Evolutionary conservation across 1,140 invertebrate species (phyloP).

Genomic region (Brachionus plicatilis): DNA sequence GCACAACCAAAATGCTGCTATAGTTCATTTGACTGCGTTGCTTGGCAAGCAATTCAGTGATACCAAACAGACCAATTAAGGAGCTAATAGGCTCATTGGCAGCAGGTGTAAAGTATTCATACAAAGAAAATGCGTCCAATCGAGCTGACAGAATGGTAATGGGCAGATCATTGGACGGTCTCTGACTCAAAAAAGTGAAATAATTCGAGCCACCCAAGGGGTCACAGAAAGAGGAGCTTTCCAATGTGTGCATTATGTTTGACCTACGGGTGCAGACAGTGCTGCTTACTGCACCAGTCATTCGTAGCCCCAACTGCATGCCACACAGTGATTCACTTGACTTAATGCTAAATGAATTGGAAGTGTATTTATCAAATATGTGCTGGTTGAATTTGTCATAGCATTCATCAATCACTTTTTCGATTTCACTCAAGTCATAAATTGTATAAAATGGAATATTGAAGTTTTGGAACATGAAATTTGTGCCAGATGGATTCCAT

Average conservation of each 20-base stretch:
- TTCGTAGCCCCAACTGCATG: conserved; percentile 6
- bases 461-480: conserved; percentile 25
- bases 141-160: neutral
- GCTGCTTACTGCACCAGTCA: conserved; percentile 9
- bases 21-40: neutral
- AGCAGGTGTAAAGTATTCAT: conserved; percentile 27
- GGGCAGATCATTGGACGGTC: neutral
- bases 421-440: neutral
- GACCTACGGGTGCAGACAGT: conserved; percentile 14
- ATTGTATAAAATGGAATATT: conserved; percentile 30
- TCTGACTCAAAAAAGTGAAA: conserved; percentile 37
- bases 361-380: neutral
- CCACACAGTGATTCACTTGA: conserved; percentile 4
- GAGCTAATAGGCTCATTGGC: conserved; percentile 38
- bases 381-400: conserved; percentile 38
- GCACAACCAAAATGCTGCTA: neutral
- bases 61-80: conserved; percentile 16
- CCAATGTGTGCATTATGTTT: conserved; percentile 38
- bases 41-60: neutral
- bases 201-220: conserved; percentile 34
- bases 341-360: neutral
- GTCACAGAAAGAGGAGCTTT: conserved; percentile 27
- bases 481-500: conserved; percentile 8
- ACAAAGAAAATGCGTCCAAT: conserved; percentile 21
- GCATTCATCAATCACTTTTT: neutral